Evolutionary conservation across 2,113 vertebrate species (phyloP), one percentile per base, ranked within the genome.

Genomic region (Centropus bengalensis): DNA sequence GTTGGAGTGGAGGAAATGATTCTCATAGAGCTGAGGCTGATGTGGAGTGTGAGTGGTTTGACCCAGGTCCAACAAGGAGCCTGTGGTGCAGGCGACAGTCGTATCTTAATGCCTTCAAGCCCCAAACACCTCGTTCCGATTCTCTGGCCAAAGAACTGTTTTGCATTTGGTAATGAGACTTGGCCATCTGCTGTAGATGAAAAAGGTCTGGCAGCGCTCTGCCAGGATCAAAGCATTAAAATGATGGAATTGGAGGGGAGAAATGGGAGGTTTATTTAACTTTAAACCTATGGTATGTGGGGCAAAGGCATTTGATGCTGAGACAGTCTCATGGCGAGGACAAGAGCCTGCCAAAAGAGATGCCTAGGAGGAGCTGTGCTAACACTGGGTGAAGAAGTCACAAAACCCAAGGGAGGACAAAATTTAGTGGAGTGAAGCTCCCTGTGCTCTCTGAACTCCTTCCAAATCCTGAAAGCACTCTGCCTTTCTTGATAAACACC

Each of bases 401-500:
- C 42, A 55, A 55, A 90, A 75, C 5, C 20, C 45, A 59, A 3
- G 81, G 82, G 90, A 82, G 94, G 88, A 82, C 45, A 77, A 8
- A 38, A 83, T 51, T 74, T 49, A 68, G 49, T 36, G 21, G 38
- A 32, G 60, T 13, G 66, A 24, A 88, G 36, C 12, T 76, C 30
- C 52, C 3, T 19, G 16, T 8, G 1, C n/a, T 62, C 91, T 96
- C 77, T 97, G 95, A 96, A 95, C 63, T 91, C 81, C 76, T 90
- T 96, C 95, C 95, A 96, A 63, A 40, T 17, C 16, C n/a, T 52
- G 62, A 67, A 67, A 76, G 64, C 19, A 1, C 67, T 91, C 73
- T 78, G 66, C 55, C 80, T 75, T 26, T 42, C 80, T 94, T 79
- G 94, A 96, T 95, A 94, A 96, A 89, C 91, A 89, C 89, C 93